phyloP scores from a whole-genome alignment of 2,113 vertebrate genomes.

The Pedionomus torquatus region DNA sequence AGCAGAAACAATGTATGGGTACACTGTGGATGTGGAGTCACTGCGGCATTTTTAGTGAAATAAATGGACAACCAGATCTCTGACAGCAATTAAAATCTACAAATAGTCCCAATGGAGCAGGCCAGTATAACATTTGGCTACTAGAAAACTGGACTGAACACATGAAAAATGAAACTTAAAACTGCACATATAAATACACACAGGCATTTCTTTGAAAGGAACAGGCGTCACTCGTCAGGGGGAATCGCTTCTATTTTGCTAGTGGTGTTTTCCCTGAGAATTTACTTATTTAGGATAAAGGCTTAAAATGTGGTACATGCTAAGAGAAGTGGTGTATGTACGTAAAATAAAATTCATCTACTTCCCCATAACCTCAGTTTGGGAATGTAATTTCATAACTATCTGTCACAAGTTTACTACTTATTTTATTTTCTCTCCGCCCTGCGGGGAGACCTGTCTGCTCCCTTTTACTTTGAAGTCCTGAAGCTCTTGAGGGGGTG shows the following conservation, averaged over 20 bases:
- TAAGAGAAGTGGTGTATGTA: not conserved
- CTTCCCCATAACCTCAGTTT: not conserved
- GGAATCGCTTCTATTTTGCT: not conserved
- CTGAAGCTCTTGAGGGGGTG: not conserved
- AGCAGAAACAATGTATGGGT: not conserved
- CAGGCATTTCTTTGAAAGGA: not conserved
- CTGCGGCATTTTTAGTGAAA: not conserved
- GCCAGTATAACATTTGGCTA: not conserved
- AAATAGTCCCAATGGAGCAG: not conserved
- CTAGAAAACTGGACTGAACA: not conserved
- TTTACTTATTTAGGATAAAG: not conserved
- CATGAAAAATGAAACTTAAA: not conserved
- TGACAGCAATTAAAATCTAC: not conserved
- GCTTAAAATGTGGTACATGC: not conserved
- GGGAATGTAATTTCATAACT: not conserved
- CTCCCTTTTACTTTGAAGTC: not conserved
- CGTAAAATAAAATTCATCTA: not conserved
- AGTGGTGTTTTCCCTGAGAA: not conserved
- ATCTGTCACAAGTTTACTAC: not conserved
- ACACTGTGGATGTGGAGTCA: not conserved
- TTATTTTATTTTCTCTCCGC: not conserved
- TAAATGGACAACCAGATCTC: not conserved
- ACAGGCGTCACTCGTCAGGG: not conserved
- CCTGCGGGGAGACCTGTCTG: not conserved
- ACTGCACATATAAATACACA: not conserved